Percentiles rank a stretch among this genome's conserved stretches.
Conservation (phyloP, 2,113 vertebrate genomes). For the Eurypyga helias region DNA sequence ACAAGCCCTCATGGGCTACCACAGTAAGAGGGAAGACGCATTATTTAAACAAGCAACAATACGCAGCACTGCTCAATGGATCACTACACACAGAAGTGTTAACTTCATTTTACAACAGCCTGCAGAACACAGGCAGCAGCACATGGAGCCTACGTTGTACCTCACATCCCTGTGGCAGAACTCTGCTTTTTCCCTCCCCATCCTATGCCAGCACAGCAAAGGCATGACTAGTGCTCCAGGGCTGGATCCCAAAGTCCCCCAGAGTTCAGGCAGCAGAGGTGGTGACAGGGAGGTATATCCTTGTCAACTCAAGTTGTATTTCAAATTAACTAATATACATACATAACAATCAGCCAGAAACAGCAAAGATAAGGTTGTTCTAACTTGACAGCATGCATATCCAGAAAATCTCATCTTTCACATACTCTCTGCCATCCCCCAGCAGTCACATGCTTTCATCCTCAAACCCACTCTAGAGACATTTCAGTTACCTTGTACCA, state of each 20-base stretch:
- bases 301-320: too few species aligned
- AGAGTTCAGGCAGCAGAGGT: not conserved
- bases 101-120: not conserved
- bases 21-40: not conserved
- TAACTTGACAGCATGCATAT: not conserved
- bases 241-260: fast-evolving
- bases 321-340: not conserved
- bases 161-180: not conserved
- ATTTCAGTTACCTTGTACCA: not conserved
- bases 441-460: not conserved
- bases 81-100: fast-evolving
- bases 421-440: not conserved
- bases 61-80: fast-evolving
- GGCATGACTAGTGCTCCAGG: fast-evolving
- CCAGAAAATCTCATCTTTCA: not conserved
- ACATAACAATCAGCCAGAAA: not conserved
- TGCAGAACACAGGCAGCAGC: not conserved
- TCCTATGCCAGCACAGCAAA: not conserved
- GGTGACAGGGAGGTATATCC: not conserved
- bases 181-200: not conserved
- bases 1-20: not conserved
- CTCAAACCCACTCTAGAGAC: not conserved
- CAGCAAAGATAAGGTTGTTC: not conserved
- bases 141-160: fast-evolving
- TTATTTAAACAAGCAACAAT: not conserved